phyloP scores from a whole-genome alignment of 2,888 invertebrate species.

The Nomada ferruginata region DNA sequence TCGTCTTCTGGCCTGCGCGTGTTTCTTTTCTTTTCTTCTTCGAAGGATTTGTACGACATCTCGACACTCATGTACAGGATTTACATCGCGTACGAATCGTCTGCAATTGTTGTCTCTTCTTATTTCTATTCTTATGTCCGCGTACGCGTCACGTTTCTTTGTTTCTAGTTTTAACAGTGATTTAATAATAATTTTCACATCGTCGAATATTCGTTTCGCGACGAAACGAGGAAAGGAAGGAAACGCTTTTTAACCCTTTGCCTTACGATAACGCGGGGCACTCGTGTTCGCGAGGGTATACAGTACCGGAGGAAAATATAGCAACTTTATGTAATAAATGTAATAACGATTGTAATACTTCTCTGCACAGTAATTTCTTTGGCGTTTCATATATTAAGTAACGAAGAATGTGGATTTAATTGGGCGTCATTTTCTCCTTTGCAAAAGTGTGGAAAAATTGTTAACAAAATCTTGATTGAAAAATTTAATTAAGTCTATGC shows the following conservation, averaged over 20 bases:
- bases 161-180: neutral
- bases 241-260: neutral
- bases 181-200: neutral
- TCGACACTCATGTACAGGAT: neutral
- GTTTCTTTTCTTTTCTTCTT: neutral
- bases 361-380: no score
- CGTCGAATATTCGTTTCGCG: neutral
- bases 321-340: no score
- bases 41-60: neutral
- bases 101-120: neutral
- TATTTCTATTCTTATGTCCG: neutral
- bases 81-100: neutral
- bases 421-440: no score
- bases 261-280: no score
- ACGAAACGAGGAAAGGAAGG: neutral
- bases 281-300: no score
- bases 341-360: no score
- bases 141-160: conserved; percentile 7
- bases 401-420: no score
- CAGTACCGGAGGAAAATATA: no score
- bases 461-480: no score
- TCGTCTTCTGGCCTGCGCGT: neutral
- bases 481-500: no score
- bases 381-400: no score
- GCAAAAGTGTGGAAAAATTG: no score